Conservation (phyloP, 2,113 vertebrate species). For the Strigops habroptila region DNA sequence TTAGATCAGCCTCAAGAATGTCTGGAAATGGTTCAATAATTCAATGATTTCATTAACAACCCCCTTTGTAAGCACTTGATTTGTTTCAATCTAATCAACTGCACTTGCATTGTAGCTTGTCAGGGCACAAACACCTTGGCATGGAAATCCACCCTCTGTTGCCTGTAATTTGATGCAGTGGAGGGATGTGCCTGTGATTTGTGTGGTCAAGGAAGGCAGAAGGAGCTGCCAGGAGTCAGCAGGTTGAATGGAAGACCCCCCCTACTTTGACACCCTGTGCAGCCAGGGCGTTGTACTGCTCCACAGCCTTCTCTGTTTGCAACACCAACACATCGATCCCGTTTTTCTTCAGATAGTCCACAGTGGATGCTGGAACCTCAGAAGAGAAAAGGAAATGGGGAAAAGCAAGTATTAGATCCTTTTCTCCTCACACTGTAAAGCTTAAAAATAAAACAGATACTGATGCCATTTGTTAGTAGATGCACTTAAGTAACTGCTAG, state of each 20-base stretch:
- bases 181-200: not conserved
- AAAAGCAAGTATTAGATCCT: not conserved
- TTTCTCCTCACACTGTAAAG: not conserved
- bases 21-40: not conserved
- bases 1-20: not conserved
- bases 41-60: not conserved
- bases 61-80: not conserved
- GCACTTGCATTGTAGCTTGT: not conserved
- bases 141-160: accelerated
- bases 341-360: constrained; percentile 83
- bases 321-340: constrained; percentile 83
- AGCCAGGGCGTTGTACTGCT: constrained; percentile 86
- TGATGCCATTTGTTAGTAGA: not conserved
- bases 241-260: constrained; percentile 96
- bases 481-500: not conserved
- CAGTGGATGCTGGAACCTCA: constrained; percentile 85
- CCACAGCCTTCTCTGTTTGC: constrained; percentile 88
- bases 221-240: constrained; percentile 49
- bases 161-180: not conserved
- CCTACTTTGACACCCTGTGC: constrained; percentile 84
- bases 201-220: not conserved
- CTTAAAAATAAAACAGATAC: not conserved
- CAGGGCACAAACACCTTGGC: not conserved
- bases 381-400: not conserved
- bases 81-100: not conserved